A percentile compares a stretch with the other conserved stretches of the same genome.
Evolutionary conservation across 2,888 invertebrate species (phyloP).

Genomic region (Orthosia cruda): DNA sequence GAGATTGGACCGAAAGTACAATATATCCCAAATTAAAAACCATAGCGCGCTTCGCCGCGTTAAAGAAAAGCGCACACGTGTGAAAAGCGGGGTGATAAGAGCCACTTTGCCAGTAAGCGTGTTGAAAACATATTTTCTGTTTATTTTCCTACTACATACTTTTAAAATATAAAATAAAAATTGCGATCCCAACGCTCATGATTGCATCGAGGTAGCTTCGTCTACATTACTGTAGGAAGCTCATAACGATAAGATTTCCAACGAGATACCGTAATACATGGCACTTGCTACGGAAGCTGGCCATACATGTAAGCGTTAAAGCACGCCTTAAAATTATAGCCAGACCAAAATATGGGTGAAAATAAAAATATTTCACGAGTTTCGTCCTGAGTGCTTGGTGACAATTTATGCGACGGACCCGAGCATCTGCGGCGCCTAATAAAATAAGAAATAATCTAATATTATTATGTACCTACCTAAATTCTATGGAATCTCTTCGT

Average conservation of each 20-base stretch:
- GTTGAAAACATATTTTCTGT: background rate
- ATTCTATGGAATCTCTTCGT: background rate
- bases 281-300: too few relatives aligned
- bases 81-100: background rate
- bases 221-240: background rate
- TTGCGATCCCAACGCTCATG: background rate
- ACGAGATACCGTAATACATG: constrained; percentile 1
- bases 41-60: too few relatives aligned
- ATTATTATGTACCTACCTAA: constrained; percentile 4
- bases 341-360: background rate
- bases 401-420: constrained; percentile 34
- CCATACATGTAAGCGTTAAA: background rate
- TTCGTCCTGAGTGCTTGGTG: constrained; percentile 20
- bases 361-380: constrained; percentile 24
- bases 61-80: background rate
- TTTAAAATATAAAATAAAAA: constrained; percentile 1
- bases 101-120: background rate
- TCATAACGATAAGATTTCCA: background rate
- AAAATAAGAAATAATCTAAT: constrained; percentile 33
- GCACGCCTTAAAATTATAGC: background rate
- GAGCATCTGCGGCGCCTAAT: constrained; percentile 3
- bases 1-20: background rate
- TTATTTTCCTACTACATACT: background rate
- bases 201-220: constrained; percentile 1
- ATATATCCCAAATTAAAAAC: background rate